Evolutionary conservation across 1,140 invertebrate species (phyloP).

Genomic region (Bombus polaris): DNA sequence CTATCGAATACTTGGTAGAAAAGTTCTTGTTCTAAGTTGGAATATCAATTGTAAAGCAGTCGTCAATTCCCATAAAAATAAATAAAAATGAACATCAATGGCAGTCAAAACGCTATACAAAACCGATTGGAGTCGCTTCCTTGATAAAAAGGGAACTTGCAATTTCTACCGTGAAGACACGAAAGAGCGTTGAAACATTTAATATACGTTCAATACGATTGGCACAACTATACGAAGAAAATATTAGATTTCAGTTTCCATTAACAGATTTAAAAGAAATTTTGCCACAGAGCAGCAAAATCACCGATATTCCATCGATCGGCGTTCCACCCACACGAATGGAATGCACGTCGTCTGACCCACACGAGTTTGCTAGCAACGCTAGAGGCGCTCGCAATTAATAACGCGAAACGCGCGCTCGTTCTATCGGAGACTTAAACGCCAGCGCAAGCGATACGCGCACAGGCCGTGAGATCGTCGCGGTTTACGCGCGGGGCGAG

Average conservation of each 20-base stretch:
- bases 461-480: constrained; percentile 12
- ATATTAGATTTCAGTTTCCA: no score
- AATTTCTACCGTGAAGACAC: no score
- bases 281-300: no score
- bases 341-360: not conserved
- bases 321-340: not conserved
- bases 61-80: not conserved
- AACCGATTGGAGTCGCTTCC: no score
- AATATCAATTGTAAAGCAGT: not conserved
- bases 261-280: no score
- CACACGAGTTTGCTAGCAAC: not conserved
- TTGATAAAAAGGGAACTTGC: no score
- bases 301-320: no score
- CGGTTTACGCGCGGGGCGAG: constrained; percentile 44
- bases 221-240: no score
- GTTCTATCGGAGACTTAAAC: constrained; percentile 9
- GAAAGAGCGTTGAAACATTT: no score
- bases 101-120: no score
- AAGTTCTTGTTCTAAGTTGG: no score
- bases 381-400: constrained; percentile 17
- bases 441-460: not conserved
- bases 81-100: not conserved
- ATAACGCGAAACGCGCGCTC: constrained; percentile 1
- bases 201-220: no score
- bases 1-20: not conserved